Evolutionary conservation across 2,888 invertebrate genomes (phyloP).

Genomic region (Teleiodes luculella): DNA sequence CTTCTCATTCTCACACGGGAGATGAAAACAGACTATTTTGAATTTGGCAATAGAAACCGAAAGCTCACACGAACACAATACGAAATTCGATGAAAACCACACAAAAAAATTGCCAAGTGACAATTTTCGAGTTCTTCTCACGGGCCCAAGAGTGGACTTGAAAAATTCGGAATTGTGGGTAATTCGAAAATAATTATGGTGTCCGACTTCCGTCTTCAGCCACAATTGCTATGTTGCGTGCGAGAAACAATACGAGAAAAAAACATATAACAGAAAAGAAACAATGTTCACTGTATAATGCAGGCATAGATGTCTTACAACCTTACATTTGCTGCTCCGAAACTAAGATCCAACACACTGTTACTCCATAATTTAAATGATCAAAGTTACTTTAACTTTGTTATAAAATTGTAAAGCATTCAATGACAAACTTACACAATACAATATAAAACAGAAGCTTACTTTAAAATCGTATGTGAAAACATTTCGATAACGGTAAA

Average conservation of each 20-base stretch:
- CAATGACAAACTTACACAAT: neutral
- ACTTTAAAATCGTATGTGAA: neutral
- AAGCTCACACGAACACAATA: constrained; percentile 8
- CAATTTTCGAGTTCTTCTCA: constrained; percentile 9
- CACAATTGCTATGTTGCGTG: constrained; percentile 68
- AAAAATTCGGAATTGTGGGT: constrained; percentile 60
- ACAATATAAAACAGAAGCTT: neutral
- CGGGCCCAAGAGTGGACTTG: neutral
- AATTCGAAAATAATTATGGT: constrained; percentile 71
- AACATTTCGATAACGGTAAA: neutral
- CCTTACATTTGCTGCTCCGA: neutral
- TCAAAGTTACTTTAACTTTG: neutral
- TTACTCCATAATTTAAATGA: no score
- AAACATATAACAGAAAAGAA: constrained; percentile 22
- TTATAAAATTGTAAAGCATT: neutral
- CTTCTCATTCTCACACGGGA: neutral
- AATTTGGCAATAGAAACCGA: neutral
- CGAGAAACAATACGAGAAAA: constrained; percentile 57
- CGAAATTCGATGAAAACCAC: neutral
- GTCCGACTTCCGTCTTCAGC: constrained; percentile 60
- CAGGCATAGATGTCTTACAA: neutral
- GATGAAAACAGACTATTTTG: neutral
- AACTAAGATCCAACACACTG: no score
- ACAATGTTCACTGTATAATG: neutral
- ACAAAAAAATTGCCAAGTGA: constrained; percentile 5